Evolutionary conservation across 2,797 vertebrate genomes (phyloP), one percentile per base, ranked within the genome.

Genomic region (Sebastes matsubarae): DNA sequence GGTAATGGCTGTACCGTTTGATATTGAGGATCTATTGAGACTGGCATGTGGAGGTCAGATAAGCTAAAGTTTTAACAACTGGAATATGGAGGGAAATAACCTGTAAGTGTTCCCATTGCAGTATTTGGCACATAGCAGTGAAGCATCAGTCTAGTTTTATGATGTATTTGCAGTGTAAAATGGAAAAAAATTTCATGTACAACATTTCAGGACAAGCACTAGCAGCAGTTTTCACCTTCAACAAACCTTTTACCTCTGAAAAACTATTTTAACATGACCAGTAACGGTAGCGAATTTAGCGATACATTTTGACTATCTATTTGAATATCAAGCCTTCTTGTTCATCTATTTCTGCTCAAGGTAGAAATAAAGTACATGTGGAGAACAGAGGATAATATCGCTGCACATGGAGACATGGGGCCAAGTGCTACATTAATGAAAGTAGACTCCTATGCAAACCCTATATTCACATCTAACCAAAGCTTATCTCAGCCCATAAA

Each of bases 401-500:
- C 52, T 46, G 24, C 14, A 29, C 58, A 84, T 14, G 25, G 50
- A 29, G 13, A 5, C 24, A 25, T 71, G 2, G 8, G 55, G 13
- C 57, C 29, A 14, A 38, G 36, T 38, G 0, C 13, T 60, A 38
- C 50, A 36, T 27, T 46, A 74, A 77, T 81, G 36, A 85, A 78
- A 63, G 27, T 32, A 24, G 50, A 42, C 66, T 63, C 64, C 65
- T 24, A 50, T 66, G 8, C 55, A 58, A 73, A 57, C 46, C 46
- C n/a, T 0, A 20, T 68, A 70, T 74, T 70, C 69, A 63, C 68
- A 83, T 86, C 71, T 75, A 70, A 77, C 60, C 46, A 46, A 46
- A 54, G 74, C 68, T 84, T 66, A 78, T 83, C 50, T 80, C 46
- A 10, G 59, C 34, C 25, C 61, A 82, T 87, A 85, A 86, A 80